Percentiles rank a stretch among this genome's conserved stretches.
phyloP scores from a whole-genome alignment of 2,113 vertebrate genomes.

The Etheostoma spectabile region DNA sequence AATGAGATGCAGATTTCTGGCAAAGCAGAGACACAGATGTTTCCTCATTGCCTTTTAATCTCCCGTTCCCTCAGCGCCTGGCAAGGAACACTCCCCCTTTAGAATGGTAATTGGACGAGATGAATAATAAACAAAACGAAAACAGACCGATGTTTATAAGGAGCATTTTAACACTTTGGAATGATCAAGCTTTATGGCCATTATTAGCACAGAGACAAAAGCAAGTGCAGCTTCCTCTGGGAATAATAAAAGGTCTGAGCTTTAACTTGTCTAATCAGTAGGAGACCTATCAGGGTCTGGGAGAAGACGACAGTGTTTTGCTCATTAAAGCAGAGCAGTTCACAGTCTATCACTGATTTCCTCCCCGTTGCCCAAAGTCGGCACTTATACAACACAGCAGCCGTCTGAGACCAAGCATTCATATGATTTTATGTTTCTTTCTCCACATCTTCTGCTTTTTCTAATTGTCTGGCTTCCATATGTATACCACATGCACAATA shows the following conservation, averaged over 20 bases:
- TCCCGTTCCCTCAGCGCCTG: constrained; percentile 69
- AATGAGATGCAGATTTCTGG: constrained; percentile 81
- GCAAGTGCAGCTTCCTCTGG: constrained; percentile 51
- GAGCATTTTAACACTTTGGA: constrained; percentile 77
- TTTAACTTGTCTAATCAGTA: constrained; percentile 70
- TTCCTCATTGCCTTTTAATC: constrained; percentile 82
- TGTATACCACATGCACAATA: constrained; percentile 51
- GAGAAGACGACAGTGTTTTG: constrained; percentile 31
- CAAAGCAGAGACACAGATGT: constrained; percentile 81
- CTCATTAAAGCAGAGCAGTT: constrained; percentile 63
- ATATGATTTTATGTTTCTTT: constrained; percentile 30
- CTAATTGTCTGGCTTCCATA: constrained; percentile 42
- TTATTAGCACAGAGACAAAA: constrained; percentile 71
- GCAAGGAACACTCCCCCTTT: constrained; percentile 73
- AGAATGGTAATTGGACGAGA: constrained; percentile 80
- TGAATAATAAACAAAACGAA: constrained; percentile 82
- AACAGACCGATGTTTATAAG: constrained; percentile 72
- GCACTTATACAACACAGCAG: constrained; percentile 14
- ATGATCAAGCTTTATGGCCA: constrained; percentile 73
- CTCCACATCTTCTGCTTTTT: constrained; percentile 19
- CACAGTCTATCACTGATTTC: constrained; percentile 31
- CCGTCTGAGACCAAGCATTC: constrained; percentile 6
- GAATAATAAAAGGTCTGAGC: constrained; percentile 62
- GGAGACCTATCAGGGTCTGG: constrained; percentile 58
- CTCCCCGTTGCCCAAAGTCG: constrained; percentile 6